Evolutionary conservation across 2,888 invertebrate genomes (phyloP), one percentile per base, ranked within the genome.

Genomic region (Chrysodeixis includens): DNA sequence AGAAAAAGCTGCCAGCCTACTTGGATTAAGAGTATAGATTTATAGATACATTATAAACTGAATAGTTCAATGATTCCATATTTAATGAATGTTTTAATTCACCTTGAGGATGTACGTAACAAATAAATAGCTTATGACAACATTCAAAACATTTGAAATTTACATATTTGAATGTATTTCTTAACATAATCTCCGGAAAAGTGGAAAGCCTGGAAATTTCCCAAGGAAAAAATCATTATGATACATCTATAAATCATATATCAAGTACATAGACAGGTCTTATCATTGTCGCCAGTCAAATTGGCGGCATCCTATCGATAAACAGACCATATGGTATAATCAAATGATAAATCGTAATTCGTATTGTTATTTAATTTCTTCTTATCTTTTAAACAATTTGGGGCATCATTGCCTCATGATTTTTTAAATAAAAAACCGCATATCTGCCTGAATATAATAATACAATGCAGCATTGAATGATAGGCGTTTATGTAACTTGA

Each of bases 241-340:
- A 10, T 32, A 10, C 1, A 1, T 35, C 12, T 12, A 14, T 35
- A 35, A 35, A 14, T 0, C 35, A 35, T 14, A 35, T 35, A 35
- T 14, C 12, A 35, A 9, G 32, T 32, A n/a, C n/a, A n/a, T n/a
- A 12, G 4, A 12, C 14, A 40, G 3, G 14, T n/a, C n/a, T n/a
- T 40, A n/a, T n/a, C n/a, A 40, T 40, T n/a, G n/a, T 40, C 40
- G 40, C 4, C 40, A 40, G 40, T 40, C 40, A n/a, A n/a, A 40
- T 40, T 40, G 40, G 40, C 40, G 40, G n/a, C 40, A 40, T n/a
- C n/a, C 40, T 40, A n/a, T n/a, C n/a, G 40, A 40, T 40, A 40
- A 40, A n/a, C 14, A n/a, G 5, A 35, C 40, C 40, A 40, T 40
- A 40, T 40, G 40, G 40, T n/a, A n/a, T n/a, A n/a, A 40, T n/a